Evolutionary conservation across 1,140 invertebrate species (phyloP).

Genomic region (Drosophila insularis): DNA sequence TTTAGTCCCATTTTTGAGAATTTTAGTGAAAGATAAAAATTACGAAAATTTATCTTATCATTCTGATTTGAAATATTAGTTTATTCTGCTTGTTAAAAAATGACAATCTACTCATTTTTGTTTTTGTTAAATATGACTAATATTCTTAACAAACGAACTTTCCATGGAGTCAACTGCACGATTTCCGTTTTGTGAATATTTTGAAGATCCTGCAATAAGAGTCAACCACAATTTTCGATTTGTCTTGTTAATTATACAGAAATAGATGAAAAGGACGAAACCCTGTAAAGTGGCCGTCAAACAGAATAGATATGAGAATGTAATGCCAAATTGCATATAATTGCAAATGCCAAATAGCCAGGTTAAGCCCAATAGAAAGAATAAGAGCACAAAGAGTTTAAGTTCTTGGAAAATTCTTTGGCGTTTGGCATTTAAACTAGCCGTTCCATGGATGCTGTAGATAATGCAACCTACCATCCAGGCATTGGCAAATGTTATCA

Average conservation of each 20-base stretch:
- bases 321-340: slow-evolving; percentile 82
- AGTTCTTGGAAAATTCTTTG: slow-evolving; percentile 84
- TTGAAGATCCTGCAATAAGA: slow-evolving; percentile 1
- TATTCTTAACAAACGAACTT: background rate
- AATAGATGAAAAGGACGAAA: slow-evolving; percentile 86
- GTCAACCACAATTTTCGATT: slow-evolving; percentile 84
- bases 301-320: slow-evolving; percentile 86
- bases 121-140: background rate
- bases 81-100: no score
- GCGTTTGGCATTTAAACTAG: slow-evolving; percentile 82
- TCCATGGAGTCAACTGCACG: background rate
- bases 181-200: background rate
- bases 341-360: slow-evolving; percentile 86
- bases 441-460: slow-evolving; percentile 83
- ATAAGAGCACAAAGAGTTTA: slow-evolving; percentile 85
- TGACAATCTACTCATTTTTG: background rate
- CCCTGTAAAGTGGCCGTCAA: slow-evolving; percentile 86
- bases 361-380: slow-evolving; percentile 86
- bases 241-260: slow-evolving; percentile 85
- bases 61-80: no score
- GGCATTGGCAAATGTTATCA: slow-evolving; percentile 84
- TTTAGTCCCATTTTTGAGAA: no score
- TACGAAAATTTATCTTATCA: no score
- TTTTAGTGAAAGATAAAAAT: no score
- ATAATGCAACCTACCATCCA: slow-evolving; percentile 85